Conservation (phyloP, 2,797 vertebrate species). For the Notolepis coatsorum region DNA sequence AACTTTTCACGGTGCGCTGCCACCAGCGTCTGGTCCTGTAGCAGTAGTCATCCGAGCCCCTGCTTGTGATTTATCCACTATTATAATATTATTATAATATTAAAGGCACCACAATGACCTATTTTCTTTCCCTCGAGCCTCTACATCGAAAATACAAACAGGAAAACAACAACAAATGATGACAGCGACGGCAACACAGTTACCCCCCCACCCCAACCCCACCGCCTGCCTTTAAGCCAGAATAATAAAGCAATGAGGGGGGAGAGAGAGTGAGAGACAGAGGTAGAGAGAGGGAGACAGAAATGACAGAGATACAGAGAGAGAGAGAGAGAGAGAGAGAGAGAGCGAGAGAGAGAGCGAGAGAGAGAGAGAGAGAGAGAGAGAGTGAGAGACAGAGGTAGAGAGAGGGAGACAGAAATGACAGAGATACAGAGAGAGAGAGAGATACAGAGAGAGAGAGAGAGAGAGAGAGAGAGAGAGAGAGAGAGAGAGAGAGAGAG, state of each 20-base stretch:
- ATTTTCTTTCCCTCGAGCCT: conserved; percentile 50
- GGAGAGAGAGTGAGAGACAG: not conserved
- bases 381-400: conserved; percentile 16
- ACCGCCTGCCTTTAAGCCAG: conserved; percentile 17
- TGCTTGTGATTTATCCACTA: conserved; percentile 43
- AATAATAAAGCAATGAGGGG: conserved; percentile 33
- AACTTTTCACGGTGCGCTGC: conserved; percentile 34
- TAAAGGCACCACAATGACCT: conserved; percentile 48
- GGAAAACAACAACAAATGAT: conserved; percentile 56
- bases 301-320: too few relatives aligned
- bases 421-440: too few relatives aligned
- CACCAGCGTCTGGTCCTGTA: not conserved
- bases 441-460: too few relatives aligned
- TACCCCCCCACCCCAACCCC: too few relatives aligned
- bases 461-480: conserved; percentile 19
- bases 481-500: conserved; percentile 15
- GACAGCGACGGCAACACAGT: conserved; percentile 24
- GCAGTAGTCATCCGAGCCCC: not conserved
- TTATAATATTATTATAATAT: conserved; percentile 55
- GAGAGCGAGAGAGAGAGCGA: conserved; percentile 16
- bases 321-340: conserved; percentile 19
- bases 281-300: too few relatives aligned
- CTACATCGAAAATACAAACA: conserved; percentile 26
- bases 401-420: too few relatives aligned
- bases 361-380: conserved; percentile 19